These are phyloP conservation scores for Machimus rusticus DNA, from an alignment of 2,888 invertebrate genomes.

Conservation along the genomic window DNA sequence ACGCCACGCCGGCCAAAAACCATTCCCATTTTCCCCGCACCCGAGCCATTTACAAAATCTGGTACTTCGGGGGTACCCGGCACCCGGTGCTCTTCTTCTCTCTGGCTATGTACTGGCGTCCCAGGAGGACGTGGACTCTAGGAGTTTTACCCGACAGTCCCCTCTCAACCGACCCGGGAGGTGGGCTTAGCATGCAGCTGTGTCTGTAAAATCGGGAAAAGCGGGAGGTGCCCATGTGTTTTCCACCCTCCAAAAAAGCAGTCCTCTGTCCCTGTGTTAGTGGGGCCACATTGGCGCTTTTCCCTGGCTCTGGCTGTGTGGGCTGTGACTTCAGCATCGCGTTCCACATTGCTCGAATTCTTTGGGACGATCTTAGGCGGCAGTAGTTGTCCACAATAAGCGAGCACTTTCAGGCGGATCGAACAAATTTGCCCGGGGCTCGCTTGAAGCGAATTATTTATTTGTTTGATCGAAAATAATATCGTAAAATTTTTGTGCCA, in stretches of 20 bases:
- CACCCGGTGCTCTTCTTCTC: background rate
- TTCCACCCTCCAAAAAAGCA: background rate
- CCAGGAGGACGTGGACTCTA: background rate
- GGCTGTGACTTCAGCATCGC: conserved; percentile 9
- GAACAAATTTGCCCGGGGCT: background rate
- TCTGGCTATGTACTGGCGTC: background rate
- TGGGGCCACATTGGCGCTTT: background rate
- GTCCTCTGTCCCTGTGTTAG: background rate
- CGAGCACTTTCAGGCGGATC: conserved; percentile 29
- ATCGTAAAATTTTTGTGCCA: background rate
- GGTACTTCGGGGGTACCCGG: background rate
- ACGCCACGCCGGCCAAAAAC: background rate
- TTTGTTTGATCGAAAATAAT: background rate
- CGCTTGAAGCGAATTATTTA: background rate
- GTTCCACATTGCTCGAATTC: conserved; percentile 39
- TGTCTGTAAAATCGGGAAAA: background rate
- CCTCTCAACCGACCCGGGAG: conserved; percentile 1
- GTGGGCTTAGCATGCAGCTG: background rate
- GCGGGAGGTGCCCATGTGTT: background rate
- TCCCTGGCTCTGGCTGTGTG: background rate
- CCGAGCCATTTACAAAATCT: background rate
- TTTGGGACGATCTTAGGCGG: background rate
- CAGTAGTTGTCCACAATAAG: conserved; percentile 37
- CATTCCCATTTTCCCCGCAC: background rate
- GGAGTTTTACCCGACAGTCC: background rate